Evolutionary conservation across 2,113 vertebrate genomes (phyloP).

Genomic region (Istiophorus platypterus): DNA sequence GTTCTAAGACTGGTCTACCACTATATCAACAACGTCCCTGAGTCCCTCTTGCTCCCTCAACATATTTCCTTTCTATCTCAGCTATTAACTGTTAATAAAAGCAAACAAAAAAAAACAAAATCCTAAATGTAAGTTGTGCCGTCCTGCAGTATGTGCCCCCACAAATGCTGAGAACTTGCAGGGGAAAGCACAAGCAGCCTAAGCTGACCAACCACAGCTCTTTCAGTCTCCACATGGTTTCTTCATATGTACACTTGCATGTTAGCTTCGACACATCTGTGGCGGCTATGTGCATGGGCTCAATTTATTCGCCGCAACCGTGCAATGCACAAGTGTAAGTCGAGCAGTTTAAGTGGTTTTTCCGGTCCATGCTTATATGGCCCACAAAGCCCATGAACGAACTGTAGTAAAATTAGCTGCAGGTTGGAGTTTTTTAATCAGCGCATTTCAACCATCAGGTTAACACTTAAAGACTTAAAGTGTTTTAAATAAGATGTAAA

Average conservation of each 20-base stretch:
- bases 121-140: too few relatives aligned
- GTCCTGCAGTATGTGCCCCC: too few relatives aligned
- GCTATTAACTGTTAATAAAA: neutral
- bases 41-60: neutral
- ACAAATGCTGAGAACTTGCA: neutral
- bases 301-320: neutral
- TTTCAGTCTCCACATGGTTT: neutral
- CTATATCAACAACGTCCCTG: too few relatives aligned
- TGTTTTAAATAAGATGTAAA: neutral
- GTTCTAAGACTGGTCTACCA: neutral
- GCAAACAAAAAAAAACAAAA: neutral
- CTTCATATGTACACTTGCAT: neutral
- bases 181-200: neutral
- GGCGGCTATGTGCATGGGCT: neutral
- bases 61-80: neutral
- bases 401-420: neutral
- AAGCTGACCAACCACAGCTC: neutral
- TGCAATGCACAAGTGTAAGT: neutral
- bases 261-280: neutral
- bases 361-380: neutral
- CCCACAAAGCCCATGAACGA: neutral
- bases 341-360: neutral
- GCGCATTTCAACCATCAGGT: neutral
- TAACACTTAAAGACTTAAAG: neutral
- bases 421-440: neutral